These are phyloP conservation scores for Pteropus rufus DNA, from an alignment of 2,797 vertebrate genomes.

Conservation along the genomic window DNA sequence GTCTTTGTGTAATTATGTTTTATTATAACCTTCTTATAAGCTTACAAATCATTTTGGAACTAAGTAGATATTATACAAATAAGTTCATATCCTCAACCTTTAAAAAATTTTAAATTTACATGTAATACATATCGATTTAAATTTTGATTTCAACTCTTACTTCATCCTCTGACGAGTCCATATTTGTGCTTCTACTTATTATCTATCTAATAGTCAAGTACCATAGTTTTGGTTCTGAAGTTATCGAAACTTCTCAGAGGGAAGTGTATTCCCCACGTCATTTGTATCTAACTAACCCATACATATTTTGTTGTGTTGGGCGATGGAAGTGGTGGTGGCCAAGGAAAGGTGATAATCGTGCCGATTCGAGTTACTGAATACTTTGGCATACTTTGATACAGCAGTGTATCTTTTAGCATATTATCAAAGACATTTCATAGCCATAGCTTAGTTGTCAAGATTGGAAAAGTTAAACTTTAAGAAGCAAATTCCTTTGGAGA, in stretches of 20 bases:
- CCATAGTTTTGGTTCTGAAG: background rate
- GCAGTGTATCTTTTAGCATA: background rate
- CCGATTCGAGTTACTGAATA: background rate
- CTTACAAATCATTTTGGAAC: conserved; percentile 6
- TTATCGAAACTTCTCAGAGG: background rate
- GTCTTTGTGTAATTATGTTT: background rate
- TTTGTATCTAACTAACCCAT: background rate
- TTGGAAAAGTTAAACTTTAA: conserved; percentile 15
- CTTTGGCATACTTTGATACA: background rate
- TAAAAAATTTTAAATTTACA: background rate
- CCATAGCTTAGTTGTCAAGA: conserved; percentile 8
- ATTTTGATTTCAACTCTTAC: conserved; percentile 23
- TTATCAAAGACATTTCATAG: background rate
- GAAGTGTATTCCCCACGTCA: background rate
- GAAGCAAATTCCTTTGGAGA: conserved; percentile 61
- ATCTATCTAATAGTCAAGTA: background rate
- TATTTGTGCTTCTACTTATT: background rate
- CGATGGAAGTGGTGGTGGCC: background rate
- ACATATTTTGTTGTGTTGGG: background rate
- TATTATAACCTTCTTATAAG: background rate
- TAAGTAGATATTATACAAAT: background rate
- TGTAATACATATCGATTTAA: background rate
- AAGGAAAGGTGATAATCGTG: background rate
- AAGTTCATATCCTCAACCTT: background rate
- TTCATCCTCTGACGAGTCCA: background rate